Conservation (phyloP, 2,797 vertebrate species). For the Notamacropus eugenii region DNA sequence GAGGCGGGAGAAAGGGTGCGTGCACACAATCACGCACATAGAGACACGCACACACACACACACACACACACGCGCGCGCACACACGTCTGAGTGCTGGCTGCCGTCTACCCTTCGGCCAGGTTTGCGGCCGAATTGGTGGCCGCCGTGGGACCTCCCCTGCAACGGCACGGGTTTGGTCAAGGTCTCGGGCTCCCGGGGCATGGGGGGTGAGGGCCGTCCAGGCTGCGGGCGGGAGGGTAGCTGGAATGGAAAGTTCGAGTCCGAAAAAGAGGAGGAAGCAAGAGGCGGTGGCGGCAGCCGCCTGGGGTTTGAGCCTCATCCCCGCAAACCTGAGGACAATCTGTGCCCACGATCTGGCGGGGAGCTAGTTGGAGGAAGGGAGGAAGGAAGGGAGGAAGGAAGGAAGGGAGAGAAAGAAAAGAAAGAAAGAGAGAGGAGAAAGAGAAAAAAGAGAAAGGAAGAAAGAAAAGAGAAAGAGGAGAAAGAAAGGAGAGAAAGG, state of each 20-base stretch:
- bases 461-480: neutral
- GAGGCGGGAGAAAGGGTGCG: neutral
- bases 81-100: neutral
- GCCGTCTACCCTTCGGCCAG: neutral
- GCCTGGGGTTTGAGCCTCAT: rapidly evolving
- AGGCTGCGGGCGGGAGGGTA: neutral
- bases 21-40: neutral
- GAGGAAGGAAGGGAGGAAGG: neutral
- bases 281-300: neutral
- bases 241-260: neutral
- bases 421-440: neutral
- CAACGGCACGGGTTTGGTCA: neutral
- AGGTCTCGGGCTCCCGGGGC: neutral
- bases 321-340: neutral
- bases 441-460: neutral
- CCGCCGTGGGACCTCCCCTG: neutral
- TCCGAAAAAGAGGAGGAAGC: neutral
- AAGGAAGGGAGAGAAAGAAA: neutral
- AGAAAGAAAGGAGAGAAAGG: neutral
- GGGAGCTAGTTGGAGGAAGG: neutral
- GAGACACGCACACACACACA: neutral
- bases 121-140: neutral
- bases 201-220: too few relatives aligned
- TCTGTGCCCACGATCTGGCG: neutral
- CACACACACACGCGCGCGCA: neutral